Base-by-base conservation (phyloP, 2,888 invertebrate genomes). In the Leptura quadrifasciata region DNA sequence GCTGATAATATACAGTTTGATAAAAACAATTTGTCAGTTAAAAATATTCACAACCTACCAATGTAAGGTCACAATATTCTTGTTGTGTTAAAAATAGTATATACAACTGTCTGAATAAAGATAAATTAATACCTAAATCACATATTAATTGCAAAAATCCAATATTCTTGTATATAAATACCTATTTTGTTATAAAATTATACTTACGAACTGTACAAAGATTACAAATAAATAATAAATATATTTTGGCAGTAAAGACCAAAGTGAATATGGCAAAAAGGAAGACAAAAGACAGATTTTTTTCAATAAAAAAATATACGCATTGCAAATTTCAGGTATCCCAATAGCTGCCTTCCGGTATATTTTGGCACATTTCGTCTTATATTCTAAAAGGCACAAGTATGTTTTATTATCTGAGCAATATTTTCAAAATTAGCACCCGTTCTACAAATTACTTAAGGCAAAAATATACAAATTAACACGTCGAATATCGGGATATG, bases 301-400 rank as follows among this genome's bases (percentile, higher is more conserved):
- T 47, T 77, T 75, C 61, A 39, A 61, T 72, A 70, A 78, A 57
- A 73, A 76, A 78, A 65, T 58, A 72, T 75, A 71, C 58, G 60
- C 77, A 76, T 80, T 77, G 79, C 79, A 78, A 81, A 75, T 79
- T 77, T 78, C 77, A 78, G 80, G 76, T 79, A 78, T 78, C 70
- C 73, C 17, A 74, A 74, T 77, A 84, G 83, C 82, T 82, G 81
- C 82, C 82, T 80, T 80, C 82, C 77, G 74, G 80, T 70, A 57
- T 70, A 79, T 80, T 85, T 86, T 86, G 86, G 86, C 86, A 86
- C 86, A 77, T 82, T 78, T 80, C 80, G 77, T 80, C 80, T 81
- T 81, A 80, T 76, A 80, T 71, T 79, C 80, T 84, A 82, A 80
- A 85, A 86, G 85, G 86, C 86, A 85, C 86, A 84, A 81, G 20